Evolutionary conservation across 2,888 invertebrate genomes (phyloP), one percentile per base, ranked within the genome.

Genomic region (Galerucella nymphaeae): DNA sequence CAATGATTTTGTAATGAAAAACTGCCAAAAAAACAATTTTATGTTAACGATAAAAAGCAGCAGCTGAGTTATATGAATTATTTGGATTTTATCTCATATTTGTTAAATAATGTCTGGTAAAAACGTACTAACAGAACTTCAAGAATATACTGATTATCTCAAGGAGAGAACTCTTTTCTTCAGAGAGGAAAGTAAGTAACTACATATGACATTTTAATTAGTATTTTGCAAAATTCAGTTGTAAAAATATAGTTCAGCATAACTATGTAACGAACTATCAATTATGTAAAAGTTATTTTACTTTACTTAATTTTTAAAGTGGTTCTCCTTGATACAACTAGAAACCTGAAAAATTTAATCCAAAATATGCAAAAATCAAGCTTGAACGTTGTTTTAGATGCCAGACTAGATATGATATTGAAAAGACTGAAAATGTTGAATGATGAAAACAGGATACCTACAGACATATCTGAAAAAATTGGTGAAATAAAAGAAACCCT

Each of bases 131-230:
- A 10, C 18, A 42, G 64, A 64, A 13, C 45, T 38, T 45, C 77
- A 77, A 71, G 78, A 79, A 70, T 75, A 75, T 65, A 71, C 76
- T 11, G 55, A 66, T 69, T 72, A 74, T 23, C 66, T 81, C 16
- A 76, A 77, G 58, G 73, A 80, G 72, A 75, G 80, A 70, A 65
- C 75, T 13, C 73, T 78, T 53, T 77, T 78, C 48, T 81, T 80
- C 63, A 78, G 74, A 66, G 80, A 80, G 76, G 78, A 82, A 77
- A 81, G 82, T 82, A 79, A 75, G 70, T 66, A n/a, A n/a, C n/a
- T n/a, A 30, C 30, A 30, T 30, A 38, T 58, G n/a, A 50, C 50
- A n/a, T 53, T 53, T 18, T n/a, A 53, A 53, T 16, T 6, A 53
- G 6, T 53, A 8, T 30, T 30, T 30, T 30, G 30, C 30, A 30